Evolutionary conservation across 1,140 invertebrate genomes (phyloP).

Genomic region (Panagrolaimus sp.): DNA sequence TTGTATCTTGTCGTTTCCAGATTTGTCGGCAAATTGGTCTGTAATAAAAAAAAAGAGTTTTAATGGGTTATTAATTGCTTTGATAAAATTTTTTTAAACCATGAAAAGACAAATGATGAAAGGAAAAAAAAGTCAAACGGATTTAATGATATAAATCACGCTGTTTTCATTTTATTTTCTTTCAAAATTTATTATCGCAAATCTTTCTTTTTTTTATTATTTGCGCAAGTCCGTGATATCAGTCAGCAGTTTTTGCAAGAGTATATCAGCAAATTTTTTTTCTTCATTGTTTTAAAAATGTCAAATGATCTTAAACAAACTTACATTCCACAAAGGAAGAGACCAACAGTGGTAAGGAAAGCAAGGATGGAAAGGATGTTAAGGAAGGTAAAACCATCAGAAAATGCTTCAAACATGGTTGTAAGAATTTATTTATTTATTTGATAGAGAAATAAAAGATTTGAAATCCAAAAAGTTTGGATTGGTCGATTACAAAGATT

Average conservation of each 20-base stretch:
- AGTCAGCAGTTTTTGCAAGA: neutral
- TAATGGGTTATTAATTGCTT: neutral
- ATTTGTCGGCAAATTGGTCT: constrained; percentile 58
- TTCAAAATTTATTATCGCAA: too few species aligned
- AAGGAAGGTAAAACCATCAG: constrained; percentile 48
- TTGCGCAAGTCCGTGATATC: too few species aligned
- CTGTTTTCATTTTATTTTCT: too few species aligned
- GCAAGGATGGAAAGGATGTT: constrained; percentile 53
- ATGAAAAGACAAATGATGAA: neutral
- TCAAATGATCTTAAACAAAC: constrained; percentile 24
- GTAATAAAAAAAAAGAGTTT: constrained; percentile 27
- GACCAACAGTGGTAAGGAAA: constrained; percentile 54
- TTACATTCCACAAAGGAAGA: constrained; percentile 58
- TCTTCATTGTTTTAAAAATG: neutral
- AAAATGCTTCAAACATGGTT: constrained; percentile 54
- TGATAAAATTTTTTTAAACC: neutral
- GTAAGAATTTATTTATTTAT: neutral
- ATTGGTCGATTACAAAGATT: neutral
- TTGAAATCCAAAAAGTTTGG: constrained; percentile 13
- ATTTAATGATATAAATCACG: constrained; percentile 5
- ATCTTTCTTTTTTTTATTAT: too few species aligned
- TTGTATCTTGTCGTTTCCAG: constrained; percentile 56
- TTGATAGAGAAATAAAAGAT: neutral
- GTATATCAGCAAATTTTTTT: neutral
- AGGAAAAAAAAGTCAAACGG: neutral